Conservation (phyloP, 2,113 vertebrate genomes). For the Sebastes fasciatus region DNA sequence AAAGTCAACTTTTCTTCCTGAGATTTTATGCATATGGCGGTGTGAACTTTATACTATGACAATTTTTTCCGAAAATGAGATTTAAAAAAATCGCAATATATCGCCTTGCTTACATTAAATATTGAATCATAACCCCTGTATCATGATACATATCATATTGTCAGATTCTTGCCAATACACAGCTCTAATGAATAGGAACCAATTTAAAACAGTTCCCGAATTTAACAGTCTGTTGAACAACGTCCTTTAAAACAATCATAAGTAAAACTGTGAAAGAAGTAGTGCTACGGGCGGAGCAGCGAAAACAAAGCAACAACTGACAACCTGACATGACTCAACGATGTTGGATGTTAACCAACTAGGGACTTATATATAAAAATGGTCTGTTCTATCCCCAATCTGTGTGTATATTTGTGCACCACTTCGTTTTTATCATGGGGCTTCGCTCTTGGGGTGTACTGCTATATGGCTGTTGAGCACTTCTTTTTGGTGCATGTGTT, state of each 20-base stretch:
- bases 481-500: conserved; percentile 19
- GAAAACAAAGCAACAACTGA: background rate
- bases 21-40: too few relatives aligned
- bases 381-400: background rate
- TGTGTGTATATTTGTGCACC: background rate
- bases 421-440: conserved; percentile 2
- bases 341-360: conserved; percentile 42
- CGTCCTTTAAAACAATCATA: background rate
- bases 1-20: too few relatives aligned
- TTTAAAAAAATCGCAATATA: too few relatives aligned
- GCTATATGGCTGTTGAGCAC: background rate
- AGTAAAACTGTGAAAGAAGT: background rate
- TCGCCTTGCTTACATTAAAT: too few relatives aligned
- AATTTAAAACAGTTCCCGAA: background rate
- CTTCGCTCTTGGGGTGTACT: background rate
- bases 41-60: too few relatives aligned
- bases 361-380: conserved; percentile 30
- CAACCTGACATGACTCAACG: background rate
- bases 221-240: background rate
- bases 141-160: too few relatives aligned
- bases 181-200: too few relatives aligned
- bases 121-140: too few relatives aligned
- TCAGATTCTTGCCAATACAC: too few relatives aligned
- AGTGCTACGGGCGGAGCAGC: background rate
- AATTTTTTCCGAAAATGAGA: too few relatives aligned